Base-by-base conservation (phyloP, 2,888 invertebrate genomes). In the Limenitis camilla region DNA sequence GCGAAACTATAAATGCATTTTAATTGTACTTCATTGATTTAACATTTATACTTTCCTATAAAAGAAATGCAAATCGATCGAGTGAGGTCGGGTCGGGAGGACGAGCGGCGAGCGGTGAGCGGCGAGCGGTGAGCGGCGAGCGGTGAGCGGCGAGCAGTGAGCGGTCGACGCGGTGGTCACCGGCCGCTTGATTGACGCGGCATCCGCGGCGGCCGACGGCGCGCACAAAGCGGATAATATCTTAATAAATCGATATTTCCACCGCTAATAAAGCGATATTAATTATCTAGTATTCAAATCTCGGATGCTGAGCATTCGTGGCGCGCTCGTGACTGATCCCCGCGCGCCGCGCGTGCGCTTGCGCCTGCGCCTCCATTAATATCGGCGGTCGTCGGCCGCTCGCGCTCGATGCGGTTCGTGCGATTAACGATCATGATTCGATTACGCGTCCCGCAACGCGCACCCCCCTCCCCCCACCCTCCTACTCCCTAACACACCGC, bases 211-310 rank as follows among this genome's bases (percentile, higher is more conserved):
- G 65, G 70, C 53, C 19, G 19, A 58, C 64, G 64, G 61, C 59
- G 69, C 74, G 71, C 74, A 74, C 84, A 84, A 83, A 82, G 83
- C 69, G 76, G 71, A 71, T 70, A 74, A 74, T 82, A 83, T 83
- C 84, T 81, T 75, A 77, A 79, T 76, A 78, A 81, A 81, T 82
- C 84, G 84, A 81, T 78, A 78, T 79, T 81, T 76, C 81, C 72
- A 67, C 69, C 74, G 81, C 78, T 84, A 84, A 85, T 84, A 84
- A 83, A 85, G 85, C 79, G 79, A 84, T 86, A 86, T 85, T 85
- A 84, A 86, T 86, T 86, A 86, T 86, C 85, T 82, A 81, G 81
- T 85, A 85, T 84, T 83, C 85, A 85, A 84, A 85, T 85, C 85
- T 83, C 70, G 73, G 71, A 71, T 70, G 77, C 70, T 69, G 74